phyloP scores from a whole-genome alignment of 2,797 vertebrate species.

The Chaetodon trifasciatus region DNA sequence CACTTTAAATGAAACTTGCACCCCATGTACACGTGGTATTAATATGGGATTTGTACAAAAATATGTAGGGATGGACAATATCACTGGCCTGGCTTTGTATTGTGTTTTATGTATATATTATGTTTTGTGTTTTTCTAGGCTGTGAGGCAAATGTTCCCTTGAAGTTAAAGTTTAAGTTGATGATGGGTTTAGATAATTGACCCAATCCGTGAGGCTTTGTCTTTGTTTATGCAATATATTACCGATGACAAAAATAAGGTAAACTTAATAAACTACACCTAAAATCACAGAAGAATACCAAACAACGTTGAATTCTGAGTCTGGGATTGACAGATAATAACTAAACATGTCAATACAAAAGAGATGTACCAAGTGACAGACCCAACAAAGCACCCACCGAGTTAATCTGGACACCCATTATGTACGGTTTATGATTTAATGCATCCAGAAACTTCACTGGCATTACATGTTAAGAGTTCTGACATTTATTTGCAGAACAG shows the following conservation, averaged over 20 bases:
- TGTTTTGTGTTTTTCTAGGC: not conserved
- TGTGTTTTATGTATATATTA: not conserved
- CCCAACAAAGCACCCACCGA: not conserved
- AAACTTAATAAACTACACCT: not conserved
- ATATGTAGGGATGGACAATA: not conserved
- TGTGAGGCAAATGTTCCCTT: not conserved
- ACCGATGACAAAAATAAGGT: not conserved
- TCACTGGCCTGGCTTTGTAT: not conserved
- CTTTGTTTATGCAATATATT: not conserved
- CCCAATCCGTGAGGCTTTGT: not conserved
- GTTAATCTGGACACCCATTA: not conserved
- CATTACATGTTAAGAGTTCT: constrained; percentile 4
- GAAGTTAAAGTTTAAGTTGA: not conserved
- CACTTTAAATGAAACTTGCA: not conserved
- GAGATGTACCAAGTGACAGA: not conserved
- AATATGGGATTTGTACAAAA: no score
- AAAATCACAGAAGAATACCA: not conserved
- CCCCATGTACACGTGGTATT: no score
- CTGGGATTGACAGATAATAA: not conserved
- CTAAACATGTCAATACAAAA: not conserved
- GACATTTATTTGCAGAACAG: constrained; percentile 29
- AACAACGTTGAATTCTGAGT: not conserved
- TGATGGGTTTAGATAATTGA: not conserved
- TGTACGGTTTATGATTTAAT: constrained; percentile 5
- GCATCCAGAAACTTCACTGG: not conserved